Percentiles rank a stretch among this genome's conserved stretches.
Conservation (phyloP, 2,797 vertebrate species). For the Bryconaethiops microstoma region DNA sequence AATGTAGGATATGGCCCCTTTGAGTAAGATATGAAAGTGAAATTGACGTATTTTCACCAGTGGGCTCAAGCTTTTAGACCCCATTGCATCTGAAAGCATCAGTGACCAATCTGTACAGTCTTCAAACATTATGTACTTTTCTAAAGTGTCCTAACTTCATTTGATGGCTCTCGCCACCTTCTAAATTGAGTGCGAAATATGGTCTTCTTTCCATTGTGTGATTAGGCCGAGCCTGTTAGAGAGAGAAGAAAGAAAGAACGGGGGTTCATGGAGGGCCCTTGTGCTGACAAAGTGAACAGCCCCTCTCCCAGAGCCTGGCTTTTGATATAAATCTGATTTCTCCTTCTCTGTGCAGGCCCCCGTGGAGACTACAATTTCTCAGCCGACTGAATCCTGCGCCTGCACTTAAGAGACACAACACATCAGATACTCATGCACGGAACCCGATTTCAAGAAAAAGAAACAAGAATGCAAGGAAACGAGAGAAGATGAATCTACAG, state of each 20-base stretch:
- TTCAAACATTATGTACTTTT: background rate
- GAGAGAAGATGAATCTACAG: background rate
- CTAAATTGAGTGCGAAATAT: background rate
- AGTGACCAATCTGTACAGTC: background rate
- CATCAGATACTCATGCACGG: background rate
- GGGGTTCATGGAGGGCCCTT: conserved; percentile 34
- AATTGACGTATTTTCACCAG: too few species aligned
- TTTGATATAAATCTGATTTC: conserved; percentile 41
- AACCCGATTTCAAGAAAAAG: background rate
- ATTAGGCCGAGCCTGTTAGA: conserved; percentile 4
- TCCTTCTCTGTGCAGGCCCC: conserved; percentile 13
- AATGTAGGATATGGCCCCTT: too few species aligned
- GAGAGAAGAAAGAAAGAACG: conserved; percentile 13
- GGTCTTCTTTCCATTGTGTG: background rate
- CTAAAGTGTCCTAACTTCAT: background rate
- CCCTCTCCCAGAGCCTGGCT: background rate
- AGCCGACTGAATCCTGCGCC: conserved; percentile 54
- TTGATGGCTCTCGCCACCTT: background rate
- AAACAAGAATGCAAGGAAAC: conserved; percentile 43
- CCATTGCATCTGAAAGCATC: too few species aligned
- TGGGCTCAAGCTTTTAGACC: too few species aligned
- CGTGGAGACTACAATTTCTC: conserved; percentile 30
- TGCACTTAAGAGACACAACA: conserved; percentile 29
- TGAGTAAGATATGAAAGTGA: too few species aligned
- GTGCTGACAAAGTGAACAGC: conserved; percentile 26